These are phyloP conservation scores for Valencia hispanica DNA, from an alignment of 2,797 vertebrate genomes.

Conservation along the genomic window DNA sequence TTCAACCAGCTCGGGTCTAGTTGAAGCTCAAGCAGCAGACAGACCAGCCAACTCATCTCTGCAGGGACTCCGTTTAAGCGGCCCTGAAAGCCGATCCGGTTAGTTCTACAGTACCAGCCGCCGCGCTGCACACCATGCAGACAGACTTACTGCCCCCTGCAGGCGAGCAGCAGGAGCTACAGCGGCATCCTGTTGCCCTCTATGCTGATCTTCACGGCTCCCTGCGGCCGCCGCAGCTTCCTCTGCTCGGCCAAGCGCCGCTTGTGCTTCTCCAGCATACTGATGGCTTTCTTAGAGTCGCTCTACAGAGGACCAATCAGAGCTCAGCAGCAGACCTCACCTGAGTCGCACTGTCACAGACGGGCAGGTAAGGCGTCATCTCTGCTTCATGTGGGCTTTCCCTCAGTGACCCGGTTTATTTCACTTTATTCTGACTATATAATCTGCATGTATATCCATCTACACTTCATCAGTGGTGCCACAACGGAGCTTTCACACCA, in stretches of 20 bases:
- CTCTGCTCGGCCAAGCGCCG: constrained; percentile 91
- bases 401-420: background rate
- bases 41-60: background rate
- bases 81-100: background rate
- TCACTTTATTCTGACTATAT: background rate
- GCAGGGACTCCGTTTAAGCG: background rate
- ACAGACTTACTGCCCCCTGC: constrained; percentile 82
- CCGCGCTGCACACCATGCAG: constrained; percentile 60
- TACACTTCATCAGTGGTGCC: no score
- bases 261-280: constrained; percentile 96
- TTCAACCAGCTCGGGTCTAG: background rate
- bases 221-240: constrained; percentile 86
- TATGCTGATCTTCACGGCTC: constrained; percentile 95
- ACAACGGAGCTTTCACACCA: no score
- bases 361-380: background rate
- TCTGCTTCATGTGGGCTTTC: background rate
- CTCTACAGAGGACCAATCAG: constrained; percentile 80
- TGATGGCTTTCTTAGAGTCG: constrained; percentile 87
- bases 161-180: constrained; percentile 75
- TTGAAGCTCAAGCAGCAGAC: background rate
- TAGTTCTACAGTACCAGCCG: background rate
- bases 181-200: constrained; percentile 96
- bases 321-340: constrained; percentile 46
- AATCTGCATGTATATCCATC: no score
- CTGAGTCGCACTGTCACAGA: background rate